Base-by-base conservation (phyloP, 2,888 invertebrate species). In the Synergus laeviventris region DNA sequence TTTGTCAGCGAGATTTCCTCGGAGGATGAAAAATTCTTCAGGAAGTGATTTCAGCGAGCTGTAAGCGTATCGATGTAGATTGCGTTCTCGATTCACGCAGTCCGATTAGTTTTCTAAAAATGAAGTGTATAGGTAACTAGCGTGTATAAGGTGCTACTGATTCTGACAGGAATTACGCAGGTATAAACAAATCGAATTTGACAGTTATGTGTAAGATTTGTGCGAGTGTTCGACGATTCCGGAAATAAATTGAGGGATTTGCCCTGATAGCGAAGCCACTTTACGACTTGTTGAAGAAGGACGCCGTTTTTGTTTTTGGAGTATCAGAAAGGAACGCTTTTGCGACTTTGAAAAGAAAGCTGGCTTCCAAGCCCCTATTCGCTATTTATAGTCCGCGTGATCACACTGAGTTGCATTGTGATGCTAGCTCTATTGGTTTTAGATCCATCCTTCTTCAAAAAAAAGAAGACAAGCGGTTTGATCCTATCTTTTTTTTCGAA, bases 281-380 rank as follows among this genome's bases (percentile, higher is more conserved):
- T 54, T 36, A 36, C 31, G 54, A 56, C 14, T 24, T 73, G 4
- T 21, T 45, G 18, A 73, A 31, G 54, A 24, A 24, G 16, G 73
- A 54, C 14, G 54, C 16, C n/a, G 31, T 14, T 11, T 73, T 73
- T 7, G 2, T 11, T 12, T 73, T 73, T 16, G 14, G 56, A 2
- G 39, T 31, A 56, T 16, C 24, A 24, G n/a, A 56, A 16, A 31
- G 59, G 59, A 24, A 56, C 66, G 78, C 16, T 79, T 89, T 42
- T 90, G 85, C 78, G 82, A 85, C 38, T 86, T 86, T 0, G 54
- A 76, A 31, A 74, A 80, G 42, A 84, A 86, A 73, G 89, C 87
- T 14, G 86, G 89, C 76, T 76, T 87, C 31, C 87, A 89, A 88
- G 18, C 73, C 59, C 5, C 12, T 74, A 18, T n/a, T 56, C 14